Base-by-base conservation (phyloP, 2,797 vertebrate genomes). In the Lagocephalus sceleratus region DNA sequence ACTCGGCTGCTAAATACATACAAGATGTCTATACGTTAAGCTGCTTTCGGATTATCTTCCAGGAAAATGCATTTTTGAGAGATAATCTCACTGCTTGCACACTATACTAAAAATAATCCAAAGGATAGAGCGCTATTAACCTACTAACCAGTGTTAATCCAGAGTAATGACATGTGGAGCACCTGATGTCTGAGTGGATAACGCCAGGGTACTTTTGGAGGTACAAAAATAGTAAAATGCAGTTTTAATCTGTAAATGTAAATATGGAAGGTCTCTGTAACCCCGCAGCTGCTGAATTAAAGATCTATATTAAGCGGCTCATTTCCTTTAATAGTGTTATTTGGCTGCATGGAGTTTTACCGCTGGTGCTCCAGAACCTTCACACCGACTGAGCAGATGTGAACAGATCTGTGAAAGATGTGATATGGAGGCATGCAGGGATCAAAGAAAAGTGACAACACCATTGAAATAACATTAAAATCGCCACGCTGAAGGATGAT, bases 41-140 rank as follows among this genome's bases (percentile, higher is more conserved):
- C 48, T 16, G 42, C 38, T 60, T 56, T 60, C n/a, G 32, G 25
- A 46, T 49, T 50, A 41, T 41, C 46, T 51, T 15, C 51, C 20
- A 6, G 25, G 47, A 66, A 62, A 63, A 23, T 38, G 41, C 25
- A 21, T 50, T 57, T 62, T 64, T 16, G 47, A 35, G 53, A 7
- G 50, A 54, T 51, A 21, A 52, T 68, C 57, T 47, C 8, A 10
- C 4, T 2, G 66, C 81, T 67, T 67, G 42, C 57, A 64, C 65
- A 32, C 57, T 54, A 25, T 48, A 51, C 60, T 19, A 47, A 72
- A 63, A 20, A 6, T 57, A 57, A 72, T 75, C 41, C 0, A 17
- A 67, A 54, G 50, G 49, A 62, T 50, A 21, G 52, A 41, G 50
- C 54, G 43, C 42, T 63, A 61, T 73, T 79, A 73, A 76, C 59